Conservation (phyloP, 1,140 invertebrate species). For the Eurosta solidaginis region DNA sequence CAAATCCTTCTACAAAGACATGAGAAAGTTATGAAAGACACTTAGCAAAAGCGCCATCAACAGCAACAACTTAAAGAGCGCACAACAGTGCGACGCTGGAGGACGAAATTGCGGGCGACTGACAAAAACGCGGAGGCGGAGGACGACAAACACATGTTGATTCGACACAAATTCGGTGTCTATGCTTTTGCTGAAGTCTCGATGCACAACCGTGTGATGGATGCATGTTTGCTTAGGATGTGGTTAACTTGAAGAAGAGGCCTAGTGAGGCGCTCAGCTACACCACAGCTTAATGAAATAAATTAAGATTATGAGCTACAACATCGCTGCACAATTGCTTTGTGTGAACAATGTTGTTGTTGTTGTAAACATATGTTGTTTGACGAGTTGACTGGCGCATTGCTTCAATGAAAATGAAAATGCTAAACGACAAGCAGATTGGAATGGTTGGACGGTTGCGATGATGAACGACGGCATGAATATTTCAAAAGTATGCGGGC, state of each 20-base stretch:
- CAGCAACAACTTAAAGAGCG: not conserved
- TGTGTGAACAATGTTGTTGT: not conserved
- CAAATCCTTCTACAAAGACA: not conserved
- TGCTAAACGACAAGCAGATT: constrained; percentile 15
- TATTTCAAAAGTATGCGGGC: too few species aligned
- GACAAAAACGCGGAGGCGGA: not conserved
- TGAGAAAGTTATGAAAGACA: constrained; percentile 4
- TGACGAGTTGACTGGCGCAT: not conserved
- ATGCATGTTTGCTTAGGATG: not conserved
- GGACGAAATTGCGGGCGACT: not conserved
- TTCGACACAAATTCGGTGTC: not conserved
- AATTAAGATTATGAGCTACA: not conserved
- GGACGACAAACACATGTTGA: constrained; percentile 16
- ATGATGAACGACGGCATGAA: not conserved
- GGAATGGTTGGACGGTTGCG: not conserved
- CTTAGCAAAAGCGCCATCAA: not conserved
- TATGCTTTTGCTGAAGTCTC: not conserved
- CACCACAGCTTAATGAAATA: not conserved
- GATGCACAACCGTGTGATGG: not conserved
- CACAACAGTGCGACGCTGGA: not conserved
- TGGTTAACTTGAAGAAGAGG: not conserved
- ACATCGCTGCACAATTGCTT: not conserved
- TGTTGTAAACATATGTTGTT: not conserved
- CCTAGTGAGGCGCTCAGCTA: not conserved
- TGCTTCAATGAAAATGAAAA: constrained; percentile 2